These are phyloP conservation scores for Panopea generosa DNA, from an alignment of 2,888 invertebrate genomes.

Conservation along the genomic window DNA sequence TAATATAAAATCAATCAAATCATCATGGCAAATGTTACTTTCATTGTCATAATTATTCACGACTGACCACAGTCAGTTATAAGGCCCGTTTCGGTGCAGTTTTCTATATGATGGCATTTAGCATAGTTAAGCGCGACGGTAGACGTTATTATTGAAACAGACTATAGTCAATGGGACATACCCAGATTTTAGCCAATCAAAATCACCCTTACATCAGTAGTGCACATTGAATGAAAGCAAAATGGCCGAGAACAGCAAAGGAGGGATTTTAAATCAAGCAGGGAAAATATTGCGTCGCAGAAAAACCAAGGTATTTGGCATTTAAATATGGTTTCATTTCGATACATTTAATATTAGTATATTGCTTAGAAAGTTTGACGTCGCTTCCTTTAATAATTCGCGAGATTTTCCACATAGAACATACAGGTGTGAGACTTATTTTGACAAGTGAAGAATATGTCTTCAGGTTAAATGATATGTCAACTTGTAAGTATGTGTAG, in stretches of 20 bases:
- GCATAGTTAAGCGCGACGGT: too few relatives aligned
- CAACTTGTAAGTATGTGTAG: slow-evolving; percentile 1
- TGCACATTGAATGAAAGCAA: slow-evolving; percentile 37
- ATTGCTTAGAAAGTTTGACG: too few relatives aligned
- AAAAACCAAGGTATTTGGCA: slow-evolving; percentile 42
- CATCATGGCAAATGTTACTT: too few relatives aligned
- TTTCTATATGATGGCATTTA: too few relatives aligned
- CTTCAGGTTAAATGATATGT: slow-evolving; percentile 36
- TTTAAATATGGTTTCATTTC: too few relatives aligned
- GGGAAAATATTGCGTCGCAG: slow-evolving; percentile 43
- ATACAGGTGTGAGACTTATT: slow-evolving; percentile 24
- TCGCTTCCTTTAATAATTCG: too few relatives aligned
- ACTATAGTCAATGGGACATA: slow-evolving; percentile 38
- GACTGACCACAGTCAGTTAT: too few relatives aligned
- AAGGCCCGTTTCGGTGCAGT: too few relatives aligned
- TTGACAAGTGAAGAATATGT: slow-evolving; percentile 4
- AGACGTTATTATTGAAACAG: slow-evolving; percentile 36
- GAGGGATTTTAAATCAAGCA: slow-evolving; percentile 50
- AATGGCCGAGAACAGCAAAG: slow-evolving; percentile 56
- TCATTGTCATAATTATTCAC: too few relatives aligned
- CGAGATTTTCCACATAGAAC: too few relatives aligned
- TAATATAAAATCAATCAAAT: too few relatives aligned
- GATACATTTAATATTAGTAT: too few relatives aligned
- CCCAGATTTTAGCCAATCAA: slow-evolving; percentile 45
- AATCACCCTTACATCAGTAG: slow-evolving; percentile 20